A percentile compares a stretch with the other conserved stretches of the same genome.
phyloP scores from a whole-genome alignment of 2,113 vertebrate species.

The Zosterops japonicus region DNA sequence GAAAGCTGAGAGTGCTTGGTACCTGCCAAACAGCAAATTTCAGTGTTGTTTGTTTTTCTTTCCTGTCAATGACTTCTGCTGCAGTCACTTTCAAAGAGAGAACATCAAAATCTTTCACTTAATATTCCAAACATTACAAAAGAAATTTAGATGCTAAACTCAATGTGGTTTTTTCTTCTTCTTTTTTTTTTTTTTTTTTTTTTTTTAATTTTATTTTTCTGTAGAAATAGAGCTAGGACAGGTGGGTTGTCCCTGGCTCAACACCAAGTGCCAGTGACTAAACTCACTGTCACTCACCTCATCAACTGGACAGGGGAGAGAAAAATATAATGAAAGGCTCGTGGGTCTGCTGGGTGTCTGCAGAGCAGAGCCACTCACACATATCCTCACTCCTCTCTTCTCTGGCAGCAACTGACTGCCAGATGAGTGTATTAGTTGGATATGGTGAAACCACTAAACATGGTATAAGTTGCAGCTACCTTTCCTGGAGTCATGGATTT shows the following conservation, averaged over 20 bases:
- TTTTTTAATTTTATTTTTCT: neutral
- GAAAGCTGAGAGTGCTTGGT: neutral
- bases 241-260: neutral
- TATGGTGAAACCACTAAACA: neutral
- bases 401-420: neutral
- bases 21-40: neutral
- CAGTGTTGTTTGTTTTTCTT: neutral
- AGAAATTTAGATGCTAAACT: neutral
- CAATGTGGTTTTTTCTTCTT: neutral
- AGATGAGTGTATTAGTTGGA: neutral
- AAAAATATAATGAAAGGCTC: neutral
- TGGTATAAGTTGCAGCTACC: neutral
- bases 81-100: neutral
- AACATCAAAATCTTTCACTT: neutral
- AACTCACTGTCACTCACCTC: neutral
- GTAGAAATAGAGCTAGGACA: neutral
- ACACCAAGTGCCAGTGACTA: neutral
- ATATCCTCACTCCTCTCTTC: neutral
- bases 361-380: neutral
- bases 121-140: neutral
- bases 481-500: neutral
- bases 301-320: neutral
- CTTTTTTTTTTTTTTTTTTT: rapidly evolving
- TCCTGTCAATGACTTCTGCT: neutral
- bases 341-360: neutral